These are phyloP conservation scores for Lepus townsendii DNA, from an alignment of 2,797 vertebrate species.

Conservation along the genomic window DNA sequence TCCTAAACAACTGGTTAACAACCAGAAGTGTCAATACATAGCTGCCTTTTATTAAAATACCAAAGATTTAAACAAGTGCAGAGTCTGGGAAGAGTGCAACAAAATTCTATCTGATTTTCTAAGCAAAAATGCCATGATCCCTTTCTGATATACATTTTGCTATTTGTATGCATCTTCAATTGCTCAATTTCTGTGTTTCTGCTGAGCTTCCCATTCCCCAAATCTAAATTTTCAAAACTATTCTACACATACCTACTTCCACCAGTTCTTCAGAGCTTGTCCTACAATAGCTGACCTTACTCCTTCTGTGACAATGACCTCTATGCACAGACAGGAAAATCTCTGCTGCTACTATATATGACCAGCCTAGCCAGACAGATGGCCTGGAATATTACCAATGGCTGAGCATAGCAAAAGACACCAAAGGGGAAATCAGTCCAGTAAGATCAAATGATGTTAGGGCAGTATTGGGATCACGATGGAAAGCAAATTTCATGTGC, in stretches of 20 bases:
- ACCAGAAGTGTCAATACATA: not conserved
- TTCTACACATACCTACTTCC: not conserved
- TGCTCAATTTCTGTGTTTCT: not conserved
- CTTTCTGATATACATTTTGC: not conserved
- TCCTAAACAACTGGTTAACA: not conserved
- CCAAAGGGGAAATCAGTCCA: slow-evolving; percentile 12
- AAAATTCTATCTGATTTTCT: not conserved
- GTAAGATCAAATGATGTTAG: not conserved
- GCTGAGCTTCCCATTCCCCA: not conserved
- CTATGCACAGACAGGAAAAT: not conserved
- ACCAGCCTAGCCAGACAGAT: slow-evolving; percentile 68
- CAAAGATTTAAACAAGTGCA: not conserved
- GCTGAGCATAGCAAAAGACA: not conserved
- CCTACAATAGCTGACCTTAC: slow-evolving; percentile 44
- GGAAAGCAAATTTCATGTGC: not conserved
- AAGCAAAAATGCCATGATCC: not conserved
- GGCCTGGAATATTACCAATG: slow-evolving; percentile 73
- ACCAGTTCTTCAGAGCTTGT: slow-evolving; percentile 3
- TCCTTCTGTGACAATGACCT: slow-evolving; percentile 61
- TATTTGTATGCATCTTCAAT: not conserved
- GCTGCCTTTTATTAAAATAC: not conserved
- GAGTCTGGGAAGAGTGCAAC: not conserved
- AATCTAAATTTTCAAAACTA: not conserved
- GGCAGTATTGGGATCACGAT: not conserved
- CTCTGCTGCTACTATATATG: slow-evolving; percentile 19